These are phyloP conservation scores for Aleiodes testaceus DNA, from an alignment of 2,888 invertebrate species.

Conservation along the genomic window DNA sequence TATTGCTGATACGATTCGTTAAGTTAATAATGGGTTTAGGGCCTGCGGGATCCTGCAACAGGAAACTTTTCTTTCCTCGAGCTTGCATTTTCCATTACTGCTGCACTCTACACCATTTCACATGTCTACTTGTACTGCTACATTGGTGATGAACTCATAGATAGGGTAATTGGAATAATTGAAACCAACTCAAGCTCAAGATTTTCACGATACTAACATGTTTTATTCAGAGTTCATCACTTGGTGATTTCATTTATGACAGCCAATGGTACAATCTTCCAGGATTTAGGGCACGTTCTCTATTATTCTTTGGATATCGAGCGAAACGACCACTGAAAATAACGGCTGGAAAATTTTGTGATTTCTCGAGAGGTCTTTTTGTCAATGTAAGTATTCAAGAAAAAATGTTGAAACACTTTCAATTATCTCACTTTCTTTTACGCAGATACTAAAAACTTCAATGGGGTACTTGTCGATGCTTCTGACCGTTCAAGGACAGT, in stretches of 20 bases:
- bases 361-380: slow-evolving; percentile 43
- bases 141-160: slow-evolving; percentile 48
- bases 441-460: slow-evolving; percentile 55
- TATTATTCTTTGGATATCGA: slow-evolving; percentile 46
- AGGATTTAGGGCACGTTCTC: slow-evolving; percentile 39
- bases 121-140: slow-evolving; percentile 52
- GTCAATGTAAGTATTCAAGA: slow-evolving; percentile 29
- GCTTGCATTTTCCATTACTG: slow-evolving; percentile 45
- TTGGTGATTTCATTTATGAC: slow-evolving; percentile 46
- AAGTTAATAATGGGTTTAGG: slow-evolving; percentile 31
- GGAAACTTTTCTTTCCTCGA: slow-evolving; percentile 40
- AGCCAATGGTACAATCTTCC: slow-evolving; percentile 47
- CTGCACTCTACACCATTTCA: slow-evolving; percentile 46
- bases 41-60: slow-evolving; percentile 40
- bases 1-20: background rate
- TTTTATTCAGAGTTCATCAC: slow-evolving; percentile 41
- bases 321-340: slow-evolving; percentile 43
- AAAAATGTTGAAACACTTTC: background rate
- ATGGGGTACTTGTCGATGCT: slow-evolving; percentile 58
- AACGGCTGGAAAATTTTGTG: slow-evolving; percentile 47
- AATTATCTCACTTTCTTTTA: background rate
- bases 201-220: background rate
- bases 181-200: too few relatives aligned
- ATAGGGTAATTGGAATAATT: slow-evolving; percentile 40
- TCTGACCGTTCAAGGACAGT: slow-evolving; percentile 48